These are phyloP conservation scores for Eurystomus gularis DNA, from an alignment of 2,113 vertebrate genomes.

Conservation along the genomic window DNA sequence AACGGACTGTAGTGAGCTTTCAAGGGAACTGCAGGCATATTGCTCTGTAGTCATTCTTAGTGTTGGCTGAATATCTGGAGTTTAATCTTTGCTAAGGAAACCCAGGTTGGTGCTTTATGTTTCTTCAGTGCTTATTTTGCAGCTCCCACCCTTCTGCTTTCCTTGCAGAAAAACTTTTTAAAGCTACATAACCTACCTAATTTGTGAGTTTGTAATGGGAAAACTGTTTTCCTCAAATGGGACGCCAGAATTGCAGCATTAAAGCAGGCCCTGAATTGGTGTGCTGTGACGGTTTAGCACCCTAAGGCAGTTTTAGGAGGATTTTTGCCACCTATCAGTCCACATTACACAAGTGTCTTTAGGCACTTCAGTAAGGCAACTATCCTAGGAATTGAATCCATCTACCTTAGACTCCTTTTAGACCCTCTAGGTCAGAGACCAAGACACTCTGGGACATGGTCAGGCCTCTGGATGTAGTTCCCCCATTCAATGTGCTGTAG, in stretches of 20 bases:
- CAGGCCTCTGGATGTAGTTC: not conserved
- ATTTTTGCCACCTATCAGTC: conserved; percentile 7
- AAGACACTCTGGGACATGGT: not conserved
- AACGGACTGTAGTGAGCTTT: not conserved
- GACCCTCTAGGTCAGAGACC: not conserved
- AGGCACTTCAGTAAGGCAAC: not conserved
- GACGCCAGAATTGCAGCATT: not conserved
- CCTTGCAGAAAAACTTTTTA: not conserved
- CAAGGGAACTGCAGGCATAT: not conserved
- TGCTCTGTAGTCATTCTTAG: not conserved
- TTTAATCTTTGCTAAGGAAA: conserved; percentile 26
- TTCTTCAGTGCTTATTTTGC: not conserved
- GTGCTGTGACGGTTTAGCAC: not conserved
- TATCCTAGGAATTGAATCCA: not conserved
- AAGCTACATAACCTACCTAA: not conserved
- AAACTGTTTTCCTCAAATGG: not conserved
- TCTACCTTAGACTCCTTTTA: not conserved
- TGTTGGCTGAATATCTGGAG: not conserved
- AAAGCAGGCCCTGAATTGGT: not conserved
- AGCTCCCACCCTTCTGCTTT: conserved; percentile 11
- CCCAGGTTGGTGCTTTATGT: not conserved
- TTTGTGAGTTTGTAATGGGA: not conserved
- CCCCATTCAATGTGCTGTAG: accelerated
- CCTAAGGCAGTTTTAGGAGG: not conserved
- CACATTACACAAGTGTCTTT: not conserved